Conservation (phyloP, 2,113 vertebrate genomes). For the Callorhinus ursinus region DNA sequence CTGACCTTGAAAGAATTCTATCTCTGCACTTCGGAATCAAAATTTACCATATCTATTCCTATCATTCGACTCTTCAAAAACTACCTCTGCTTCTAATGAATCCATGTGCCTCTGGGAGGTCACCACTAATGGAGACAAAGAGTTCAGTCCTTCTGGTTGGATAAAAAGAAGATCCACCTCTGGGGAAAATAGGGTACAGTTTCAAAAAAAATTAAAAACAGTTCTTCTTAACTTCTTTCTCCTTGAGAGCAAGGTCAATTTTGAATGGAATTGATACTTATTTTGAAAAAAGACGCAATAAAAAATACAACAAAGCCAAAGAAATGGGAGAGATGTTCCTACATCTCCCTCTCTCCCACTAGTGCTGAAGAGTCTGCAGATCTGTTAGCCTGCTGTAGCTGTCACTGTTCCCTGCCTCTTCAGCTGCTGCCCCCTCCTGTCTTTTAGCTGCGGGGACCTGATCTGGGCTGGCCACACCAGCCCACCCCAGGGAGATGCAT, state of each 20-base stretch:
- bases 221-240: background rate
- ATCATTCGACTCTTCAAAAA: background rate
- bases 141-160: background rate
- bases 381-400: too few relatives aligned
- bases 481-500: background rate
- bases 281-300: background rate
- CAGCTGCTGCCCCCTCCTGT: rapidly evolving
- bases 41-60: background rate
- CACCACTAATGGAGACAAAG: background rate
- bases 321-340: background rate
- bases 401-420: background rate
- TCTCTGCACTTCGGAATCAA: background rate
- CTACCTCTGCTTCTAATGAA: background rate
- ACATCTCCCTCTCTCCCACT: background rate
- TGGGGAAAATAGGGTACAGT: background rate
- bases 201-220: background rate
- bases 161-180: background rate
- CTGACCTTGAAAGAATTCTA: background rate
- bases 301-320: background rate
- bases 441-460: background rate
- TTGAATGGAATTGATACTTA: background rate
- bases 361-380: background rate
- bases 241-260: background rate
- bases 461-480: rapidly evolving
- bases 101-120: too few relatives aligned